Evolutionary conservation across 2,888 invertebrate genomes (phyloP), one percentile per base, ranked within the genome.

Genomic region (Caenorhabditis sp.): DNA sequence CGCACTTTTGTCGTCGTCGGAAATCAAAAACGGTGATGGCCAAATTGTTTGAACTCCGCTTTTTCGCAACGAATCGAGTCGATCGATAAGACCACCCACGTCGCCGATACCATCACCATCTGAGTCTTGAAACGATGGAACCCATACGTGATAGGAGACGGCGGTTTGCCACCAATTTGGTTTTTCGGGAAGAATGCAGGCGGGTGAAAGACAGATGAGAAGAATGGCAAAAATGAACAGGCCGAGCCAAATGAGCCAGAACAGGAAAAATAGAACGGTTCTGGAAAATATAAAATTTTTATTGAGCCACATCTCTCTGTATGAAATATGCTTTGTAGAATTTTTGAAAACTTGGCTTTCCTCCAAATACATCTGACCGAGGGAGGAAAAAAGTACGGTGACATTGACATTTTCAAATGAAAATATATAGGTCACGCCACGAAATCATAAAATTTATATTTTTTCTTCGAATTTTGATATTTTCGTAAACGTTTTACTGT

Each of bases 41-140:
- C 82, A 81, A 1, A 82, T 62, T 4, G 81, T 76, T 61, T 76
- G 72, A 1, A 78, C 67, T 55, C 78, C 78, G 8, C 58, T 19
- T 57, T 76, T 77, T 21, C 79, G 62, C 24, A 79, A 61, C 14
- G 77, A 60, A 55, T 79, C 79, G 21, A 79, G 24, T 50, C 70
- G 63, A 37, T 69, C 60, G 43, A 73, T 77, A n/a, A 84, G 55
- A 27, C 94, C 95, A 88, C 91, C 90, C 14, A 95, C 88, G 88
- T 95, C 95, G 0, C 95, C 95, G 23, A 92, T 90, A 21, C 95
- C 95, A 88, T 94, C 93, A 0, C 92, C 92, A 88, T 94, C 90
- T 17, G 92, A 92, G 88, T 96, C 95, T 88, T 92, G 92, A 88
- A 94, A 95, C 0, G 94, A 93, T 66, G 93, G 90, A 0, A 94